phyloP scores from a whole-genome alignment of 2,888 invertebrate species.

The Papilio protenor region DNA sequence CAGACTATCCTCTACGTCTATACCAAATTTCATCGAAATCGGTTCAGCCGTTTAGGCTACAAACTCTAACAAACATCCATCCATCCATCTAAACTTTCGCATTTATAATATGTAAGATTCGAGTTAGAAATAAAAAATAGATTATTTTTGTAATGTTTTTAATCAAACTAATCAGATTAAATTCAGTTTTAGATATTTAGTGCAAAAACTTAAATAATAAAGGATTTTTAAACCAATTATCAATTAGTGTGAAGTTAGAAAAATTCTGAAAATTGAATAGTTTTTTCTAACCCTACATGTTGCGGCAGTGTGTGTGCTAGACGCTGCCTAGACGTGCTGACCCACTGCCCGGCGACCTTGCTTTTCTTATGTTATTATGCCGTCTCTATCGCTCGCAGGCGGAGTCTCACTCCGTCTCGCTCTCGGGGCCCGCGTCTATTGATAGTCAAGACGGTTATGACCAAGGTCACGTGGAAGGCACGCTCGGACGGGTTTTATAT shows the following conservation, averaged over 20 bases:
- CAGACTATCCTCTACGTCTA: no score
- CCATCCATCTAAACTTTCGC: no score
- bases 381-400: slow-evolving; percentile 61
- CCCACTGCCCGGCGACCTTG: slow-evolving; percentile 82
- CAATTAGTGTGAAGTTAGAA: neutral
- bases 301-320: slow-evolving; percentile 76
- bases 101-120: no score
- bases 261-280: neutral
- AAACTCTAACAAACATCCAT: no score
- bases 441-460: slow-evolving; percentile 70
- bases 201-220: neutral
- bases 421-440: slow-evolving; percentile 57
- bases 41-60: no score
- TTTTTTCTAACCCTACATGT: slow-evolving; percentile 35
- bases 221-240: no score
- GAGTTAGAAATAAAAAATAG: no score
- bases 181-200: no score
- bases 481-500: slow-evolving; percentile 44
- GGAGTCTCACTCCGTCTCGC: slow-evolving; percentile 60
- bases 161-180: no score
- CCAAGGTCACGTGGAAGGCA: slow-evolving; percentile 58
- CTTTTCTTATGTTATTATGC: slow-evolving; percentile 79
- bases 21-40: no score
- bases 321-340: slow-evolving; percentile 81
- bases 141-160: no score